Evolutionary conservation across 1,140 invertebrate genomes (phyloP), one percentile per base, ranked within the genome.

Genomic region (Saccostrea glomerata): DNA sequence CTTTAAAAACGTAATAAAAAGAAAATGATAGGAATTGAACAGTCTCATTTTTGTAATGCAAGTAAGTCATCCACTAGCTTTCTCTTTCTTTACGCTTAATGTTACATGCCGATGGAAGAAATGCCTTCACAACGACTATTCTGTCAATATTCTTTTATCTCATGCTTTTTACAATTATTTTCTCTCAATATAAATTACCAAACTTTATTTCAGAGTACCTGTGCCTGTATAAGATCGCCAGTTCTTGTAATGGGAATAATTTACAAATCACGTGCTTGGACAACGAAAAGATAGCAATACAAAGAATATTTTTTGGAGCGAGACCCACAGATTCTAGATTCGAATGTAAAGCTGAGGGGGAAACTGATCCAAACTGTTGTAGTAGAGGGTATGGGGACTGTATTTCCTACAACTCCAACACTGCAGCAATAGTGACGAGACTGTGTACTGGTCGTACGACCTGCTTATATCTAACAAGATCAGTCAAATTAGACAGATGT

Each of bases 261-360:
- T 30, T 77, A 36, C 23, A 77, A 77, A 77, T 77, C 70, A 77
- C 2, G 2, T 77, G 70, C 11, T 36, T 77, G 70, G 70, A 77
- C 23, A 77, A 77, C 70, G 23, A 77, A 36, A 77, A 77, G 25
- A 77, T 77, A 25, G 70, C 25, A 77, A 77, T 77, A 15, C 11
- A 77, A 77, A 12, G 70, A 36, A 17, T 77, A 36, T 77, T 77
- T 13, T 77, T 77, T 25, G 70, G 70, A 77, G 70, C 25, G 25
- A 77, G 30, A 15, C 9, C 23, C 25, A 23, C 30, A 5, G 25
- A 13, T 36, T 30, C 4, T 9, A 36, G 1, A 6, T 15, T 30
- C 11, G 70, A 77, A 12, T 77, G 70, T 36, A 25, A 5, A 12
- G 12, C 66, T 1, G 23, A 2, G 25, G 70, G 70, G 13, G 25